Evolutionary conservation across 1,140 invertebrate genomes (phyloP), one percentile per base, ranked within the genome.

Genomic region (Tetramorium simillimum): DNA sequence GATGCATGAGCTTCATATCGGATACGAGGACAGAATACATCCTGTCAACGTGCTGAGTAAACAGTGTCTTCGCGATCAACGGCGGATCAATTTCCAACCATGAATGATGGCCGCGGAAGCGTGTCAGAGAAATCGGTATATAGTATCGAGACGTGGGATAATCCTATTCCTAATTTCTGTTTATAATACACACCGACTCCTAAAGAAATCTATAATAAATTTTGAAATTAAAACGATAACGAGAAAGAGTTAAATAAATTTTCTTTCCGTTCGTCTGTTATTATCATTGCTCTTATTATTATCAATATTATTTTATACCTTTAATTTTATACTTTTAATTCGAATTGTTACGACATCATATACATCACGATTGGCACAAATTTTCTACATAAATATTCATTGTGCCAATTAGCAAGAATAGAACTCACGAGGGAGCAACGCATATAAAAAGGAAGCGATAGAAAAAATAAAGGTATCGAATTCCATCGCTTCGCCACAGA

Each of bases 1-100:
- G 33, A 70, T 63, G 58, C 84, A 60, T 51, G 56, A 56, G 56
- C 28, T 37, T 43, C 49, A 28, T 46, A 72, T 81, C 77, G 88
- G 89, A 89, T 82, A 88, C 73, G 86, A 84, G 85, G 51, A 58
- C 63, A 73, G 78, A 58, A 63, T 86, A 72, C 77, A 56, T 40
- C 77, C 70, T 87, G 89, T 90, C 89, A 85, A 89, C 88, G 86
- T 40, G 80, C 70, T 70, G 88, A 86, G 85, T 86, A 89, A 86
- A 89, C 84, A 89, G 76, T 88, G 84, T 89, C 84, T 86, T 72
- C 67, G 51, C 76, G 80, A 84, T 84, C 69, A 46, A 21, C 40
- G 69, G 28, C 14, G 63, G 49, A 81, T 81, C 77, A 81, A 81
- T 81, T 69, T 70, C 63, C 33, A 69, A 40, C 28, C 77, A 4